Conservation (phyloP, 2,797 vertebrate genomes). For the Spinibarbus caldwelli region DNA sequence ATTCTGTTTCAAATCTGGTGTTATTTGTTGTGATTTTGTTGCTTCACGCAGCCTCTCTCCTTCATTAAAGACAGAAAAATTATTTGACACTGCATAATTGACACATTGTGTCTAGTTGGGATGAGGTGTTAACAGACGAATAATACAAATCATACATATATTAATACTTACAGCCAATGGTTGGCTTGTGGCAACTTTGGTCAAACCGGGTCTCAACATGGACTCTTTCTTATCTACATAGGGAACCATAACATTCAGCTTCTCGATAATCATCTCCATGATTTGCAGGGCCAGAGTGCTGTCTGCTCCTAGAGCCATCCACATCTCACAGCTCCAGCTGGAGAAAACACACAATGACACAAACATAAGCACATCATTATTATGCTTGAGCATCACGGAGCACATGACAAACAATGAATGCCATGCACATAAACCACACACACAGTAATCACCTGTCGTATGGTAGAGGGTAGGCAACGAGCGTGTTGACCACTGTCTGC, state of each 20-base stretch:
- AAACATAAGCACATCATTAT: conserved; percentile 13
- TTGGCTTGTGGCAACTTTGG: conserved; percentile 85
- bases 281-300: conserved; percentile 83
- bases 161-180: conserved; percentile 85
- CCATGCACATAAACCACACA: conserved; percentile 9
- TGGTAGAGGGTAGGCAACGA: conserved; percentile 85
- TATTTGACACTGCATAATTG: not conserved
- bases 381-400: not conserved
- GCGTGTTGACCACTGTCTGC: conserved; percentile 80
- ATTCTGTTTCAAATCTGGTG: not conserved
- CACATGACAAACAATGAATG: not conserved
- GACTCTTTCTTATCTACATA: conserved; percentile 88
- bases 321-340: conserved; percentile 89
- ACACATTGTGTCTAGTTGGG: not conserved
- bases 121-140: not conserved
- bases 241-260: conserved; percentile 82
- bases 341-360: conserved; percentile 26
- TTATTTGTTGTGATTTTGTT: not conserved
- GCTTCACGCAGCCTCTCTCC: not conserved
- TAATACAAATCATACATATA: not conserved
- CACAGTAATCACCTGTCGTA: conserved; percentile 83
- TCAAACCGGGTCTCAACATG: conserved; percentile 77
- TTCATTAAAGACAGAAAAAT: not conserved
- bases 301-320: conserved; percentile 87
- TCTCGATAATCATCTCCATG: conserved; percentile 89